Base-by-base conservation (phyloP, 2,113 vertebrate species). In the Engraulis encrasicolus region DNA sequence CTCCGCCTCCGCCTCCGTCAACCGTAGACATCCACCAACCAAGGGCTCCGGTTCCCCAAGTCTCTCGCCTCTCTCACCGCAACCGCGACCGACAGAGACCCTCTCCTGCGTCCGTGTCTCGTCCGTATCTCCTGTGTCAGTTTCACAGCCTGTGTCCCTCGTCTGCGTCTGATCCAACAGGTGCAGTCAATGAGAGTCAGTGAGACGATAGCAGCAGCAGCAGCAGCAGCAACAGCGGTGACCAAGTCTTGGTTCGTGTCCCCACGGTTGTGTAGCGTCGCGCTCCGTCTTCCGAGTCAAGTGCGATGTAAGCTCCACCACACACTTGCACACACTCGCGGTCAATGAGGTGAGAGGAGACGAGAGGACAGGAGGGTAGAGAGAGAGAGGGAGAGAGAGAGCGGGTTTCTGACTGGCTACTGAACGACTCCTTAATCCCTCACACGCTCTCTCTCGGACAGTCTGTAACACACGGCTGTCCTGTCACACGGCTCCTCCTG, bases 151-250 rank as follows among this genome's bases (percentile, higher is more conserved):
- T n/a, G n/a, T n/a, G n/a, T n/a, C n/a, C n/a, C n/a, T n/a, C 78
- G 80, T 79, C 84, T 79, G 77, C 71, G 34, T 52, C 71, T 81
- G 40, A 74, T 79, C 82, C 82, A 84, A 87, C 86, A 87, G 83
- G 86, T 86, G 86, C 79, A 37, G 81, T 52, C 80, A 74, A 7
- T 31, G 66, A 12, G 23, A 1, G 18, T 45, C 40, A 45, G 14
- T 9, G n/a, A 11, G 78, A 38, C 9, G 19, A 14, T 37, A 40
- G 78, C 11, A 6, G 38, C 48, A 9, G 19, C 40, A 6, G 15
- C 40, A 6, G 7, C 38, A 15, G 9, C 23, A 23, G n/a, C 19
- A n/a, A n/a, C n/a, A n/a, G n/a, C n/a, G n/a, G n/a, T n/a, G n/a
- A n/a, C n/a, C n/a, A n/a, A n/a, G 58, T 23, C 17, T 31, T 2